Evolutionary conservation across 2,888 invertebrate species (phyloP), one percentile per base, ranked within the genome.

Genomic region (Drosophila picticornis): DNA sequence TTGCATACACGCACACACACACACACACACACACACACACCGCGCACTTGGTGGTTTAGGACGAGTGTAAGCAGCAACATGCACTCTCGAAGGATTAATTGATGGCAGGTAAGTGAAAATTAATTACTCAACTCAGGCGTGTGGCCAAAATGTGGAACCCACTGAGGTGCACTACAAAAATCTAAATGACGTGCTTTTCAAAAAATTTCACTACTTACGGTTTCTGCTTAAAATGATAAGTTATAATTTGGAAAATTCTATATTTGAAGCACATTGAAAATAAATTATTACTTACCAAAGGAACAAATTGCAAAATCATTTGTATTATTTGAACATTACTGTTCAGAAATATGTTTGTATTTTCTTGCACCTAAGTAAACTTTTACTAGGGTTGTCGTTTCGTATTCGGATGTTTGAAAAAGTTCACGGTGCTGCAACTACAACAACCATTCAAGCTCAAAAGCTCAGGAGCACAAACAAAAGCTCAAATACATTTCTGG

Each of bases 51-150:
- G 7, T 32, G 40, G 13, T 16, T 16, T 29, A 25, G 10, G 22
- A 13, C 13, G n/a, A 22, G 22, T 22, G 11, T 11, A 29, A n/a
- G 38, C 40, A 31, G 25, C 25, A 51, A 77, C 66, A 72, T 70
- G 74, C 75, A 72, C 72, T 64, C 68, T 81, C 77, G 63, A 86
- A 62, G 66, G 67, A 81, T 81, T 83, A 78, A 83, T 87, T 76
- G 75, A 58, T 77, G 68, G 75, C 77, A 84, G 78, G 86, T 83
- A 52, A 75, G 63, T 59, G 58, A 58, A 59, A 83, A 77, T 75
- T 59, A 69, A 60, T 79, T 69, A 69, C 66, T 55, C 48, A 67
- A 68, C 32, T 52, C 34, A 66, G 51, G 59, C 50, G 51, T 40
- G 38, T 38, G 53, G 22, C 32, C 50, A 50, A 36, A 58, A 52